Evolutionary conservation across 2,113 vertebrate species (phyloP).

Genomic region (Hiodon alosoides): DNA sequence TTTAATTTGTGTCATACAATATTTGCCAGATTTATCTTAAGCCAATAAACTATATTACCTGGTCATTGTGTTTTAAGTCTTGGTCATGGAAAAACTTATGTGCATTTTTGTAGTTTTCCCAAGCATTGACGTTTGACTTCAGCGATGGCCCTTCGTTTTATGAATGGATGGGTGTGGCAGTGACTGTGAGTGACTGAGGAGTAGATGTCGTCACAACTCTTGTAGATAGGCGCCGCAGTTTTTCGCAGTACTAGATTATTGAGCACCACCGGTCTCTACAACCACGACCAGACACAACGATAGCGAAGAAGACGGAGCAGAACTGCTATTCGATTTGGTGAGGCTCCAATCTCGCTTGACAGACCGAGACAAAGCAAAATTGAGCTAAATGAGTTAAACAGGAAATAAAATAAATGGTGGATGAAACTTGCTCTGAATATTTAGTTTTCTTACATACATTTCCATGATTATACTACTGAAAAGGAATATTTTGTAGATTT

Average conservation of each 20-base stretch:
- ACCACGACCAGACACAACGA: slow-evolving; percentile 14
- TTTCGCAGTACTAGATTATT: slow-evolving; percentile 37
- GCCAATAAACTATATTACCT: too few species aligned
- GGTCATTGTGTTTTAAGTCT: too few species aligned
- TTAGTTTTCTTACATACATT: not conserved
- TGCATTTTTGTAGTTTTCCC: not conserved
- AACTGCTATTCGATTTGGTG: not conserved
- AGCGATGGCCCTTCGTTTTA: slow-evolving; percentile 48
- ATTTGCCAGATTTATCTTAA: too few species aligned
- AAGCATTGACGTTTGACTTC: not conserved
- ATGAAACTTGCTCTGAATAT: not conserved
- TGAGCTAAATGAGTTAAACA: too few species aligned
- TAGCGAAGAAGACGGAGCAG: not conserved
- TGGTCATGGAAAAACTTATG: not conserved
- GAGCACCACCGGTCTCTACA: slow-evolving; percentile 43
- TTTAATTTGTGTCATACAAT: too few species aligned
- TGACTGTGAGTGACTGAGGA: slow-evolving; percentile 31
- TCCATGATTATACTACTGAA: slow-evolving; percentile 4
- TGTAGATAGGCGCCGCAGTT: slow-evolving; percentile 22
- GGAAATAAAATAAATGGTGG: not conserved
- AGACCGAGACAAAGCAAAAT: not conserved
- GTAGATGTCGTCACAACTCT: slow-evolving; percentile 27
- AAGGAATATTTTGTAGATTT: not conserved
- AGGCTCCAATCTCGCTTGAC: not conserved
- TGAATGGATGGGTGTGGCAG: slow-evolving; percentile 71